phyloP scores from a whole-genome alignment of 2,888 invertebrate species.

The Dione juno region DNA sequence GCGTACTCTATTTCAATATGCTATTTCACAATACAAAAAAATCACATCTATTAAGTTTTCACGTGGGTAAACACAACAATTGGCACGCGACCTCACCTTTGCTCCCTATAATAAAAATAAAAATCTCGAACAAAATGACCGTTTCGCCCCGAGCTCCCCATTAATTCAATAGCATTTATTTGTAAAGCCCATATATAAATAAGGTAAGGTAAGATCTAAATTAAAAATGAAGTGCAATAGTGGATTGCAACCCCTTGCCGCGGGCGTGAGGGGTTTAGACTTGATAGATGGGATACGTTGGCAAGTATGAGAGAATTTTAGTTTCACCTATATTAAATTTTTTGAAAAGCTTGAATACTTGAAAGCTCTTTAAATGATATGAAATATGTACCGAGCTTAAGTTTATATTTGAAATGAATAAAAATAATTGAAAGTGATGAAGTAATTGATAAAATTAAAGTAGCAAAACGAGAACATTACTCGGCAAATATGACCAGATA shows the following conservation, averaged over 20 bases:
- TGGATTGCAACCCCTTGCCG: conserved; percentile 49
- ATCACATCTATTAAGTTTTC: conserved; percentile 9
- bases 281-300: conserved; percentile 19
- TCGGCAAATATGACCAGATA: no score
- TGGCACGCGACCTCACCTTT: conserved; percentile 40
- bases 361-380: background rate
- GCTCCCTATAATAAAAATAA: conserved; percentile 38
- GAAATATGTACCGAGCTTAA: background rate
- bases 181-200: conserved; percentile 55
- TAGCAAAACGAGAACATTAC: no score
- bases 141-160: conserved; percentile 54
- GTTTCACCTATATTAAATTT: background rate
- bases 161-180: conserved; percentile 56
- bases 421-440: no score
- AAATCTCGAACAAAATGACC: conserved; percentile 52
- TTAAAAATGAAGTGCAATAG: conserved; percentile 58
- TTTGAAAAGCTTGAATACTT: background rate
- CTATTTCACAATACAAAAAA: background rate
- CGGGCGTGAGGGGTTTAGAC: conserved; percentile 46
- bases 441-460: no score
- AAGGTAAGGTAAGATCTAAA: conserved; percentile 57
- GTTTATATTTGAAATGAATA: no score
- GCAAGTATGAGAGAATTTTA: conserved; percentile 14
- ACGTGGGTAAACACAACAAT: conserved; percentile 37
- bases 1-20: background rate